Base-by-base conservation (phyloP, 2,888 invertebrate genomes). In the Amaurobius ferox region DNA sequence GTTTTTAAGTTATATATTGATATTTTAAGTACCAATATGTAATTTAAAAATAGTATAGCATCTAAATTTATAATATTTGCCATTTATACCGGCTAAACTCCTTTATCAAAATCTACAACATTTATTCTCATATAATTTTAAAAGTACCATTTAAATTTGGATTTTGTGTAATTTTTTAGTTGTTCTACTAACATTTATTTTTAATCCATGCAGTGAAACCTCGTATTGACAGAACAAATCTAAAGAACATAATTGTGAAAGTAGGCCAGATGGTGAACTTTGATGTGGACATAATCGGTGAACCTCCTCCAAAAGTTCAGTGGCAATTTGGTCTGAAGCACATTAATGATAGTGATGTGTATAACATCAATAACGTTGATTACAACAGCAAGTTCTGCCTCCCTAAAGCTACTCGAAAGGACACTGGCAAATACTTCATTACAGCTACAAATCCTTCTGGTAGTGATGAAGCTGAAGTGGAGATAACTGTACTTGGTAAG, bases 211-310 rank as follows among this genome's bases (percentile, higher is more conserved):
- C 70, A 88, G 98, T 99, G 30, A 98, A 98, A 90, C 99, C 99
- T 6, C 98, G 95, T 93, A 96, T 99, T 90, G 94, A 98, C 90
- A 97, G 98, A 67, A 94, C 94, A 88, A 96, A 96, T 89, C 93
- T 98, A 62, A 95, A 95, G 88, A 95, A 95, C 90, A 93, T 99
- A 88, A 95, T 98, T 40, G 95, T 99, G 66, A 99, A 99, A 92
- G 98, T 97, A 91, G 98, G 98, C 55, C 97, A 98, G 92, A 95
- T 96, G 0, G 96, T 98, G 89, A 95, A 95, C 88, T 95, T 96
- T 91, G 98, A 98, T 90, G 96, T 99, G 89, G 97, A 97, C 90
- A 99, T 95, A 90, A 96, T 96, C 88, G 99, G 99, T 90, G 99
- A 99, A 91, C 99, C 99, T 0, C 96, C 97, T 90, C 99, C 99